phyloP scores from a whole-genome alignment of 2,888 invertebrate genomes.

The Mesorhabditis belari region DNA sequence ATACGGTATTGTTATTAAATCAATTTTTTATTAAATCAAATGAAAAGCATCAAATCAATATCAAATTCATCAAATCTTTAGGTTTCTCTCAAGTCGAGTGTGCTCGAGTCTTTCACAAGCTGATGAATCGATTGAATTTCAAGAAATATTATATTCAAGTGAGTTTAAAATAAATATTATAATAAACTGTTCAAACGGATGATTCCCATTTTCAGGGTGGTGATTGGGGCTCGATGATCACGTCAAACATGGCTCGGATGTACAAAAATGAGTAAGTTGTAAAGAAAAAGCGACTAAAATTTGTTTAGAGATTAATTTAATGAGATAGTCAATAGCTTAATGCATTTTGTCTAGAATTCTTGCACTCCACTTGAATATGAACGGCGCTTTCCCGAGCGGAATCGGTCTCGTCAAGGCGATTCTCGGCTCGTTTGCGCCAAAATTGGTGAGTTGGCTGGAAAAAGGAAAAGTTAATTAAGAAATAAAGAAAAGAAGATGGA shows the following conservation, averaged over 20 bases:
- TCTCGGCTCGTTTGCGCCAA: slow-evolving; percentile 27
- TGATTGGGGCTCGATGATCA: slow-evolving; percentile 73
- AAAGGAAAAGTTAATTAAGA: too few species aligned
- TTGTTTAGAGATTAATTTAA: too few species aligned
- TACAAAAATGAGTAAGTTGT: slow-evolving; percentile 60
- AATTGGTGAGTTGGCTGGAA: slow-evolving; percentile 2
- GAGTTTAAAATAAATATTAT: neutral
- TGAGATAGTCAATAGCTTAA: neutral
- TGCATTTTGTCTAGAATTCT: slow-evolving; percentile 54
- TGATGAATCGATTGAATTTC: slow-evolving; percentile 69
- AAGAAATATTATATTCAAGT: slow-evolving; percentile 69
- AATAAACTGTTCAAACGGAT: neutral
- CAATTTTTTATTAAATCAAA: too few species aligned
- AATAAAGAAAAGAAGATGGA: too few species aligned
- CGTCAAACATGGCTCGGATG: slow-evolving; percentile 63
- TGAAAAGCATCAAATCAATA: too few species aligned
- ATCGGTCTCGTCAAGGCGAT: slow-evolving; percentile 18
- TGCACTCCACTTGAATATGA: slow-evolving; percentile 68
- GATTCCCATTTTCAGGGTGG: slow-evolving; percentile 70
- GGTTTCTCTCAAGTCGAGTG: slow-evolving; percentile 48
- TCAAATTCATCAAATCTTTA: too few species aligned
- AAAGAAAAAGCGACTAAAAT: too few species aligned
- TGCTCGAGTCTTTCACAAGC: slow-evolving; percentile 61
- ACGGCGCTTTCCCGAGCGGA: slow-evolving; percentile 43
- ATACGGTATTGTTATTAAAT: too few species aligned